Conservation (phyloP, 92 coral and sea anemone genomes). For the Phymanthus crucifer region DNA sequence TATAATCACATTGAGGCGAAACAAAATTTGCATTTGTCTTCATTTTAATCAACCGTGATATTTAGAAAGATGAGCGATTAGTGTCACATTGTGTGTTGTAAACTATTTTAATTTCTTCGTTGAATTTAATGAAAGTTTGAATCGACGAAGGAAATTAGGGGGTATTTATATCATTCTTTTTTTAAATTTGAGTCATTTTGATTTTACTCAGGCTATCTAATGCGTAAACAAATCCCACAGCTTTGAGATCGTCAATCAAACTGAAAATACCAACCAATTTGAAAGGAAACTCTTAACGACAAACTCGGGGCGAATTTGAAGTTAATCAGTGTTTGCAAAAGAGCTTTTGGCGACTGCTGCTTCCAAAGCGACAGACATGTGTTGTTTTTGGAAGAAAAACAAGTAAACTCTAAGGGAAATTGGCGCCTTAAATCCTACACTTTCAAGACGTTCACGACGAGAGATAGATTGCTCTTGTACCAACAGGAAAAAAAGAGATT, state of each 20-base stretch:
- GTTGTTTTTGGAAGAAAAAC: neutral
- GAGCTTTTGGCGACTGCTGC: neutral
- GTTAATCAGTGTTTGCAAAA: conserved; percentile 4
- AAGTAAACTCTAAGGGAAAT: neutral
- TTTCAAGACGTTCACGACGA: neutral
- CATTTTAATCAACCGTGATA: neutral
- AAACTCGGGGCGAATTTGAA: neutral
- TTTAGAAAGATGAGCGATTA: neutral
- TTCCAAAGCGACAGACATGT: neutral
- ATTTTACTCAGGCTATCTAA: neutral
- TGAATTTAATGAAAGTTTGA: neutral
- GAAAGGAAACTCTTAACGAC: neutral
- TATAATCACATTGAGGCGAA: no score
- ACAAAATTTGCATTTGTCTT: neutral
- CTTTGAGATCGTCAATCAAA: neutral
- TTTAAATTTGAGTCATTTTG: neutral
- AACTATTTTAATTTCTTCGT: neutral
- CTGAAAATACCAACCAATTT: neutral
- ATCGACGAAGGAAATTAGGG: neutral
- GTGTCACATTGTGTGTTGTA: neutral
- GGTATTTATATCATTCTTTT: neutral
- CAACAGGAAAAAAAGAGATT: neutral
- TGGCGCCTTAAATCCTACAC: neutral
- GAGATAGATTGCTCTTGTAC: neutral
- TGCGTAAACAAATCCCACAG: neutral